These are phyloP conservation scores for Thamnophis elegans DNA, from an alignment of 2,797 vertebrate genomes.

Conservation along the genomic window DNA sequence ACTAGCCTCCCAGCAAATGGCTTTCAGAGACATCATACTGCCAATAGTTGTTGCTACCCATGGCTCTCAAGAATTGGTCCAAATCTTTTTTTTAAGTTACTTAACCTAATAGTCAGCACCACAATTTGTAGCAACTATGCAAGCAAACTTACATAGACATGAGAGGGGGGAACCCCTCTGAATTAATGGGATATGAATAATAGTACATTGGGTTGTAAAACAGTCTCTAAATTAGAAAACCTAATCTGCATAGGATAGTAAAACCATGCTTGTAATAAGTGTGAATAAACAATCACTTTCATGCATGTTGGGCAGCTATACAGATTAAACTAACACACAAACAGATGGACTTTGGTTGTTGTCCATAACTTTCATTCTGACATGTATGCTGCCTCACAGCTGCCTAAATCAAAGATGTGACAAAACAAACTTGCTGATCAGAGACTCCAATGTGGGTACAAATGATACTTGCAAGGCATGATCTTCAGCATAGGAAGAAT, in stretches of 20 bases:
- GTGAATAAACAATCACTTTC: not conserved
- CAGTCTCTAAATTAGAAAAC: not conserved
- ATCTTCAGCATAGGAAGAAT: not conserved
- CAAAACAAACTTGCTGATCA: not conserved
- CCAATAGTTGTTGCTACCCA: not conserved
- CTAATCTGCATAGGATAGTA: not conserved
- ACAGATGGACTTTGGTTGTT: not conserved
- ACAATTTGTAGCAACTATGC: not conserved
- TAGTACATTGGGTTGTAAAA: not conserved
- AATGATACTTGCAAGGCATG: not conserved
- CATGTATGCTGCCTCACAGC: not conserved
- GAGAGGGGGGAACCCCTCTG: not conserved
- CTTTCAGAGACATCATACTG: not conserved
- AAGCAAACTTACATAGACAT: not conserved
- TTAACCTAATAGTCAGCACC: not conserved
- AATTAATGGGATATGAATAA: not conserved
- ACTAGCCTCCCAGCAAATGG: not conserved
- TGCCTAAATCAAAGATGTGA: not conserved
- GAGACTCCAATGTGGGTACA: not conserved
- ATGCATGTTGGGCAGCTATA: not conserved
- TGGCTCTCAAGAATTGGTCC: not conserved
- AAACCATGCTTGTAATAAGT: not conserved
- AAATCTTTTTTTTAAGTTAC: not conserved
- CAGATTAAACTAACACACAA: not conserved
- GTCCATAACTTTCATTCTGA: not conserved